Base-by-base conservation (phyloP, 1,140 invertebrate species). In the Ptiloglossa arizonensis region DNA sequence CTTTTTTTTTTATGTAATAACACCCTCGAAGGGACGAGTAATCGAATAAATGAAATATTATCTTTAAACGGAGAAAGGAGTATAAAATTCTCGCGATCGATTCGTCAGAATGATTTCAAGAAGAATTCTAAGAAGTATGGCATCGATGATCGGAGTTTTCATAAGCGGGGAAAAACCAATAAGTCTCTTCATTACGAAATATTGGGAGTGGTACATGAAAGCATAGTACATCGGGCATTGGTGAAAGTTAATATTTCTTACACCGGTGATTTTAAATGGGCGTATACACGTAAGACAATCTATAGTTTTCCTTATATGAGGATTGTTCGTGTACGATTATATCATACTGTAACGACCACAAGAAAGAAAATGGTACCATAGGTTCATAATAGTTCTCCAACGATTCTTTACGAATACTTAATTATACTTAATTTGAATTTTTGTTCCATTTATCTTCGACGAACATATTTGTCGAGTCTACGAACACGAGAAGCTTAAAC, bases 191-290 rank as follows among this genome's bases (percentile, higher is more conserved):
- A 41, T 73, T 73, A 64, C 24, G 48, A 72, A 50, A 63, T 52
- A 38, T 52, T 17, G 70, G 48, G 56, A 32, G 29, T 52, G 35
- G 27, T 29, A 73, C 46, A 54, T 22, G 48, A 66, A 72, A 62
- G 57, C 44, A 22, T 50, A 50, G 29, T 38, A 19, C 57, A 62
- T 62, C 44, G 24, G 60, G 62, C 57, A 62, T 50, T 72, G 2
- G 41, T 9, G 57, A 72, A 62, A 74, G 60, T 74, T 44, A 74
- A 64, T 66, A 73, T 63, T 63, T 64, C 24, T 64, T 54, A 50
- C 19, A 17, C 6, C 19, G 17, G 13, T 27, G 32, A 66, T 66
- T 66, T 74, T 54, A 52, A 70, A 32, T 29, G 38, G n/a, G 11
- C 17, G 27, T 38, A 15, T 24, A 71, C 9, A n/a, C 19, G 19